These are phyloP conservation scores for Adelges cooleyi DNA, from an alignment of 1,140 invertebrate genomes.

Conservation along the genomic window DNA sequence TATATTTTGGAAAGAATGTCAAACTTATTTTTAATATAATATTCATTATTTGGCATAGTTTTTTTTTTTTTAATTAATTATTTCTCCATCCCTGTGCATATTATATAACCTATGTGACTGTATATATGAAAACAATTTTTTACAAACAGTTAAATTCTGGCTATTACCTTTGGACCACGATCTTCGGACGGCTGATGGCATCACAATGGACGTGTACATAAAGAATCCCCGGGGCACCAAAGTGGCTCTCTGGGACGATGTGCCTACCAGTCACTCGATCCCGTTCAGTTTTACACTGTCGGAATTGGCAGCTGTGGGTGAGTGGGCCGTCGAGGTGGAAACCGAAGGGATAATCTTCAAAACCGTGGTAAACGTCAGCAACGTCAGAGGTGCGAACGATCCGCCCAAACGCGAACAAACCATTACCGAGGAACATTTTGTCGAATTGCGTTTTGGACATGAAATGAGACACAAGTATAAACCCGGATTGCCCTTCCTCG, in stretches of 20 bases:
- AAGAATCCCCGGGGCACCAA: conserved; percentile 49
- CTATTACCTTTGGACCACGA: conserved; percentile 50
- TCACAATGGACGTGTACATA: conserved; percentile 46
- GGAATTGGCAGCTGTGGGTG: conserved; percentile 42
- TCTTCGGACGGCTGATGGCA: conserved; percentile 43
- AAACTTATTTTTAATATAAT: too few species aligned
- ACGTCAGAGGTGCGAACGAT: conserved; percentile 31
- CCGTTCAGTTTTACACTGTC: conserved; percentile 42
- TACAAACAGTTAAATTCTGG: conserved; percentile 50
- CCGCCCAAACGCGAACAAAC: conserved; percentile 41
- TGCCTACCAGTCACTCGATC: conserved; percentile 35
- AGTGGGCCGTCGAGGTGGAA: conserved; percentile 45
- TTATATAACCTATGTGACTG: too few species aligned
- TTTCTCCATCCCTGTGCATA: too few species aligned
- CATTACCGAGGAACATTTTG: conserved; percentile 52
- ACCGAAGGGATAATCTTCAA: conserved; percentile 44
- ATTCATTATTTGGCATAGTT: too few species aligned
- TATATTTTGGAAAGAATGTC: too few species aligned
- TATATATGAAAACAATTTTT: conserved; percentile 16
- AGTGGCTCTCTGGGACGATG: conserved; percentile 50
- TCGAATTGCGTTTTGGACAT: conserved; percentile 48
- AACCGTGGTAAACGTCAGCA: conserved; percentile 40
- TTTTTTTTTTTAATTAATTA: too few species aligned
- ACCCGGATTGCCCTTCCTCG: conserved; percentile 50
- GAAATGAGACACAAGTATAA: conserved; percentile 51